phyloP scores from a whole-genome alignment of 1,140 invertebrate species.

The Drosophila cardini region DNA sequence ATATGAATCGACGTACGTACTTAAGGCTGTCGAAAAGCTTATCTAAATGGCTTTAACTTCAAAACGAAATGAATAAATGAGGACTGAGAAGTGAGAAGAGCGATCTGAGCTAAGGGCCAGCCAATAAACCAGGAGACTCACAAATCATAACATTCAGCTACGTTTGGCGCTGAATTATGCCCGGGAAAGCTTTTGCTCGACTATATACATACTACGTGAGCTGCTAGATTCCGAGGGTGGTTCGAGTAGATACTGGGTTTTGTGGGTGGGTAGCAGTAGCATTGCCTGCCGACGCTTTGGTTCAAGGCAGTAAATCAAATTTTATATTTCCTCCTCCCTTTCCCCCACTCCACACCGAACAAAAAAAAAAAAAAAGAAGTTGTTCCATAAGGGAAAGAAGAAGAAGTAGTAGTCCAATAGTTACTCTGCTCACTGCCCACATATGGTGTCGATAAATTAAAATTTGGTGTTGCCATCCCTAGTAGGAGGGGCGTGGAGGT shows the following conservation, averaged over 20 bases:
- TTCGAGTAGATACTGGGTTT: not conserved
- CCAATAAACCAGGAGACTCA: conserved; percentile 72
- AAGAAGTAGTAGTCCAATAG: conserved; percentile 43
- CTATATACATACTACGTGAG: not conserved
- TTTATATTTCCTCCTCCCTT: conserved; percentile 72
- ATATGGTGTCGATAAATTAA: conserved; percentile 84
- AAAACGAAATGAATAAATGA: conserved; percentile 33
- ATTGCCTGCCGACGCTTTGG: conserved; percentile 40
- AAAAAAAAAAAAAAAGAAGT: conserved; percentile 63
- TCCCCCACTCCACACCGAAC: too few species aligned
- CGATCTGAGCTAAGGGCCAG: conserved; percentile 28
- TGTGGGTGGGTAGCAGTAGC: not conserved
- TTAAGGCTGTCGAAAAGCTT: conserved; percentile 29
- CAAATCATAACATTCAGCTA: conserved; percentile 80
- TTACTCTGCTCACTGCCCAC: conserved; percentile 77
- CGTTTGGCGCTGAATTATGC: conserved; percentile 78
- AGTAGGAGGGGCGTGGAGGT: not conserved
- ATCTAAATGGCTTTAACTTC: conserved; percentile 57
- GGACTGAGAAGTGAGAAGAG: conserved; percentile 2
- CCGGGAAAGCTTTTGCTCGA: conserved; percentile 23
- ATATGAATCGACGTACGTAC: conserved; percentile 3
- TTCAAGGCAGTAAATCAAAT: conserved; percentile 80
- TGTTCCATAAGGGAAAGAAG: conserved; percentile 21
- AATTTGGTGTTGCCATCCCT: conserved; percentile 62
- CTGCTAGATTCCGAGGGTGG: not conserved